Evolutionary conservation across 1,140 invertebrate genomes (phyloP).

Genomic region (Drosophila navojoa): DNA sequence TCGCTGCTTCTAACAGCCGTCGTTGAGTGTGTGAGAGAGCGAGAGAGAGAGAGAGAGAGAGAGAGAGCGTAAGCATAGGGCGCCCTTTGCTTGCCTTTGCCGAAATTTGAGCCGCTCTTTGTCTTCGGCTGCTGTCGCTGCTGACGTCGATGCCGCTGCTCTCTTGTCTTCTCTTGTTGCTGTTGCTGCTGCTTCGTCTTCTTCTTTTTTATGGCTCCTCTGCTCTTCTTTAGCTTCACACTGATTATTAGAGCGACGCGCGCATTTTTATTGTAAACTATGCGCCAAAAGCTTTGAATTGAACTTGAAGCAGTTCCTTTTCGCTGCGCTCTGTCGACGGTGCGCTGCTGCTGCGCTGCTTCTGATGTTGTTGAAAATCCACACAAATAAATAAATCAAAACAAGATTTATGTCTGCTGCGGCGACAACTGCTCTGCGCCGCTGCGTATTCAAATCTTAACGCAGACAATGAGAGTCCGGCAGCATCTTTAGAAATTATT

Average conservation of each 20-base stretch:
- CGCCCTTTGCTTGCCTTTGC: constrained; percentile 24
- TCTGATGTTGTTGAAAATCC: constrained; percentile 16
- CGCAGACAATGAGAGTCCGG: constrained; percentile 49
- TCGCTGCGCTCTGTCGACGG: constrained; percentile 7
- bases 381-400: constrained; percentile 64
- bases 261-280: constrained; percentile 64
- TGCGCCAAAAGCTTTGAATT: constrained; percentile 39
- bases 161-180: not conserved
- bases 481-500: constrained; percentile 63
- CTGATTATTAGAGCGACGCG: constrained; percentile 31
- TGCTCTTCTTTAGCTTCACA: not conserved
- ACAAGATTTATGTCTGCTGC: constrained; percentile 64
- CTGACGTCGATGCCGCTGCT: constrained; percentile 5
- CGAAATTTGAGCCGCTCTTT: constrained; percentile 42
- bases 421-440: constrained; percentile 30
- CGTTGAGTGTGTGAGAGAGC: constrained; percentile 5
- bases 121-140: not conserved
- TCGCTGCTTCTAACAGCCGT: constrained; percentile 46
- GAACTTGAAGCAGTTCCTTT: constrained; percentile 9
- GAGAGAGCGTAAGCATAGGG: constrained; percentile 5
- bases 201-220: not conserved
- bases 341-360: not conserved
- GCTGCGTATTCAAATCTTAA: constrained; percentile 60
- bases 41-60: not conserved
- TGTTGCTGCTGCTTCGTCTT: too few species aligned